phyloP scores from a whole-genome alignment of 2,797 vertebrate species.

The Sphaeramia orbicularis region DNA sequence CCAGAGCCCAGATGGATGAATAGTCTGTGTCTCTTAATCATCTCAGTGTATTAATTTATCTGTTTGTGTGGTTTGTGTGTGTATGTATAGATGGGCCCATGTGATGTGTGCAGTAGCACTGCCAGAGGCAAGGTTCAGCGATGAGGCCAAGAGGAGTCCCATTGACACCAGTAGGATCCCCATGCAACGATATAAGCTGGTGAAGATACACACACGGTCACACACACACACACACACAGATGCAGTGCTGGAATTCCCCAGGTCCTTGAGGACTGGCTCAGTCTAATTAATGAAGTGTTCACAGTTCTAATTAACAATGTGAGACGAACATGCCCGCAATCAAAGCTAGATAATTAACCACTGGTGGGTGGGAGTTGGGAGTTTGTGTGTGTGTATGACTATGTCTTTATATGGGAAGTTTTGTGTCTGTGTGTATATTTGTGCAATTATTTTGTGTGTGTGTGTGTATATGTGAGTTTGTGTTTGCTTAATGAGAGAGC shows the following conservation, averaged over 20 bases:
- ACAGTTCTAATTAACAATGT: slow-evolving; percentile 83
- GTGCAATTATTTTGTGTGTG: slow-evolving; percentile 28
- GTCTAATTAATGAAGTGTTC: slow-evolving; percentile 85
- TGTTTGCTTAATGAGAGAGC: slow-evolving; percentile 71
- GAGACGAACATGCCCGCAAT: slow-evolving; percentile 82
- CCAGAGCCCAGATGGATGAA: slow-evolving; percentile 42
- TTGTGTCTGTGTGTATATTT: slow-evolving; percentile 31
- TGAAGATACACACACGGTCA: slow-evolving; percentile 76
- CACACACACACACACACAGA: slow-evolving; percentile 16
- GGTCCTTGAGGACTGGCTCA: slow-evolving; percentile 73
- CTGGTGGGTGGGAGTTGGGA: slow-evolving; percentile 60
- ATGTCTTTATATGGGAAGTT: slow-evolving; percentile 27
- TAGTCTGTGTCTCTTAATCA: slow-evolving; percentile 45
- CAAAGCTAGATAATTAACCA: slow-evolving; percentile 83
- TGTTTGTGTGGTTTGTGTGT: slow-evolving; percentile 20
- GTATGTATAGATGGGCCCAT: slow-evolving; percentile 92
- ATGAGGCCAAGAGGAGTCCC: slow-evolving; percentile 91
- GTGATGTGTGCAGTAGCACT: slow-evolving; percentile 95
- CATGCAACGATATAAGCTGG: slow-evolving; percentile 95
- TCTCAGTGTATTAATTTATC: slow-evolving; percentile 39
- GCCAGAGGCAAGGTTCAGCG: slow-evolving; percentile 93
- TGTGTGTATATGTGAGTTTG: slow-evolving; percentile 24
- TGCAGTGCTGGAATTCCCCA: slow-evolving; percentile 60
- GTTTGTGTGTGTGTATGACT: slow-evolving; percentile 30
- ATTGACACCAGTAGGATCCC: slow-evolving; percentile 95